Conservation (phyloP, 2,888 invertebrate genomes). For the Theodoxus fluviatilis region DNA sequence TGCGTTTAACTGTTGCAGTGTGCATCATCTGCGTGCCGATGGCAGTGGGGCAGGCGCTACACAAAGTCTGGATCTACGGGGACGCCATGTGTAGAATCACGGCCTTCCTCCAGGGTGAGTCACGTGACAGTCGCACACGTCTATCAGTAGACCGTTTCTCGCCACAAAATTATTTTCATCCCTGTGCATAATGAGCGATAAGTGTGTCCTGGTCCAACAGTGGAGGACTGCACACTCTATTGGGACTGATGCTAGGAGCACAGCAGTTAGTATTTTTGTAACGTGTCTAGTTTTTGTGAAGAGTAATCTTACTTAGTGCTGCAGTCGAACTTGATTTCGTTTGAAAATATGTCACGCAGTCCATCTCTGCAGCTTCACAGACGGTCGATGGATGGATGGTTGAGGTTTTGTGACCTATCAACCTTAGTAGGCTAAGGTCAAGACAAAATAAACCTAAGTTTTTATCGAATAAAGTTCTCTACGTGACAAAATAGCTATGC, state of each 20-base stretch:
- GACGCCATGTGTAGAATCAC: constrained; percentile 56
- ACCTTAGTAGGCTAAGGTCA: too few relatives aligned
- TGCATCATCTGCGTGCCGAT: constrained; percentile 50
- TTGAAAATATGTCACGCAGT: too few relatives aligned
- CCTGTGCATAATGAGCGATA: neutral
- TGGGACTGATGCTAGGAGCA: neutral
- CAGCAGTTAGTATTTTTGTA: too few relatives aligned
- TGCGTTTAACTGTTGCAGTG: constrained; percentile 49
- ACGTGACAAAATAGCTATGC: too few relatives aligned
- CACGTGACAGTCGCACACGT: neutral
- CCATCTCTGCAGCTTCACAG: too few relatives aligned
- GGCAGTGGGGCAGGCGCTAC: constrained; percentile 71
- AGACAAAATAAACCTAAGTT: too few relatives aligned
- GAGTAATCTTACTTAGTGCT: too few relatives aligned
- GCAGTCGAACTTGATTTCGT: too few relatives aligned
- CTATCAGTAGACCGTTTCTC: neutral
- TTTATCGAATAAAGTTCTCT: too few relatives aligned
- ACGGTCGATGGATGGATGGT: too few relatives aligned
- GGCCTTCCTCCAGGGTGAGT: constrained; percentile 76
- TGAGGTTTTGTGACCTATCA: too few relatives aligned
- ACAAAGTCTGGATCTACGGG: constrained; percentile 59
- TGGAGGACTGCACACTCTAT: neutral
- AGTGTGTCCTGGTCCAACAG: neutral
- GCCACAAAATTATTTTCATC: neutral
- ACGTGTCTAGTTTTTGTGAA: too few relatives aligned